Base-by-base conservation (phyloP, 2,888 invertebrate genomes). In the Sarcophaga rosellei region DNA sequence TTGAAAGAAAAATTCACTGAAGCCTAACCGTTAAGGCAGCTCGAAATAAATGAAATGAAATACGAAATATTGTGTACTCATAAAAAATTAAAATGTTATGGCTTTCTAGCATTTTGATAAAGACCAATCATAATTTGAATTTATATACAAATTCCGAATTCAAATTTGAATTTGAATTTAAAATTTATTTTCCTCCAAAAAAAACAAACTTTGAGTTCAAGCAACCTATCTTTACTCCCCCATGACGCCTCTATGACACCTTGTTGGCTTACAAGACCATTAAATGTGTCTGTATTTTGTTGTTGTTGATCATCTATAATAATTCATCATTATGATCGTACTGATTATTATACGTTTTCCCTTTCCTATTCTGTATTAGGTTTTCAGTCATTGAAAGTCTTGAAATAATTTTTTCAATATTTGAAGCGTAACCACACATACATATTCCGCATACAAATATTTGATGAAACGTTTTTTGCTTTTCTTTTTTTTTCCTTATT, bases 371-470 rank as follows among this genome's bases (percentile, higher is more conserved):
- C 35, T 80, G 15, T 44, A 73, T 81, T 53, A n/a, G 45, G 47
- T 76, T 82, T 72, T 25, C 47, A 35, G 57, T 17, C 79, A 65
- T 70, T 53, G 74, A 80, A 81, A 81, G 78, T 81, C 66, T 81
- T 72, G 53, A 53, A 35, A 75, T 72, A 81, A 86, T 86, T 86
- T 86, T 78, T 81, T 81, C 53, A 81, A 59, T 81, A 84, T 86
- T 86, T 86, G 86, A 86, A 86, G 86, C 86, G 86, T 86, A 84
- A 84, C 84, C 86, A 86, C 86, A 78, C 66, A 77, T 47, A 78
- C 66, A 77, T 47, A 63, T 47, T 74, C 10, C 17, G 21, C 45
- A 10, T 75, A 61, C 47, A 81, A 69, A 83, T 72, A 82, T 45
- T 20, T 53, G 53, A 53, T 17, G 53, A 53, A 53, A 53, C 15